Evolutionary conservation across 2,113 vertebrate species (phyloP), one percentile per base, ranked within the genome.

Genomic region (Larimichthys polyactis): DNA sequence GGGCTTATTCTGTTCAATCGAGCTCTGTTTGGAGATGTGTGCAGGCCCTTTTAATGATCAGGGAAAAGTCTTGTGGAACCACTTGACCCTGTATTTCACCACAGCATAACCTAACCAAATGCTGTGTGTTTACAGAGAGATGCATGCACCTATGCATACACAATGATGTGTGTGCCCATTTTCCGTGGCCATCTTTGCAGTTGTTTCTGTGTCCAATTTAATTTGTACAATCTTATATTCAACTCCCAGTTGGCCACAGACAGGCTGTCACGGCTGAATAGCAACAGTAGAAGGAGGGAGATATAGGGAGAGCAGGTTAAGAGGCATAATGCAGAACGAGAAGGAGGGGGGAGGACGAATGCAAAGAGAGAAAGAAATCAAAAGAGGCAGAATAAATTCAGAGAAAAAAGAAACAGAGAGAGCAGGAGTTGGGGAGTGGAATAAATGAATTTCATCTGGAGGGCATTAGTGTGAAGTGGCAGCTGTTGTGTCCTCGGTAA

Each of bases 391-490:
- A 83, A 84, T 78, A 40, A 51, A 86, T 84, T 75, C 67, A 60
- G 52, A 78, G 22, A 68, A 72, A 72, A 19, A 17, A 49, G 54
- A 81, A 64, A 76, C 2, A 14, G n/a, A 51, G 62, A 68, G 59
- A 78, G 75, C 10, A 8, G 57, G 68, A 74, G 78, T 70, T 43
- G 51, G 72, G 71, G 79, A 86, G 74, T 80, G 78, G 84, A 90
- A 90, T 92, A 90, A 74, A 85, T 89, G 59, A 79, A 83, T 89
- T 90, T 88, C 20, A 80, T 87, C 80, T 86, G 82, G 46, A 78
- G 72, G 87, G 75, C 70, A 80, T 87, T 84, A 74, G 85, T 76
- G 75, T 82, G 72, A 87, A 84, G 82, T 88, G 71, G 71, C 89
- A 85, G 85, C 86, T 85, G 87, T 83, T 90, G 78, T 46, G 44